These are phyloP conservation scores for Rhea pennata DNA, from an alignment of 2,113 vertebrate genomes.

Conservation along the genomic window DNA sequence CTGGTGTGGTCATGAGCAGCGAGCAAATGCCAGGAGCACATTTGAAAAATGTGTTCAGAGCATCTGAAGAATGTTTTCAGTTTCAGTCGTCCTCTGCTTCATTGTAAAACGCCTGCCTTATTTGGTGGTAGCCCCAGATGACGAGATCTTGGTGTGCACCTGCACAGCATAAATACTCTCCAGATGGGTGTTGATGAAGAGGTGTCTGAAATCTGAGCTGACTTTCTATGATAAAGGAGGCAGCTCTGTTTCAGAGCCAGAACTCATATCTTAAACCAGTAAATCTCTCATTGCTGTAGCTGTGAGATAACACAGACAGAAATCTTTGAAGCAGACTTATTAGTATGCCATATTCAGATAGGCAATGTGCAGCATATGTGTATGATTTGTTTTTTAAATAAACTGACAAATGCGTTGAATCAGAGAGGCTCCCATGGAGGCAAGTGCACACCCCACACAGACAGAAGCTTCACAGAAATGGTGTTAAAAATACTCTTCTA, in stretches of 20 bases:
- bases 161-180: not conserved
- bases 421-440: not conserved
- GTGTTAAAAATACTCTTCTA: slow-evolving; percentile 28
- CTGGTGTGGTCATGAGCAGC: not conserved
- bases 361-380: not conserved
- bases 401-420: not conserved
- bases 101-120: not conserved
- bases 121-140: not conserved
- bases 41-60: not conserved
- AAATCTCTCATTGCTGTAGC: not conserved
- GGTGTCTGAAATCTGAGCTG: not conserved
- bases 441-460: not conserved
- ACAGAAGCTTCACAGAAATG: not conserved
- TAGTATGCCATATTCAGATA: rapidly evolving
- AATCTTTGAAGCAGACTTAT: not conserved
- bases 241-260: not conserved
- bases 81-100: not conserved
- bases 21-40: not conserved
- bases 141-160: not conserved
- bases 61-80: not conserved
- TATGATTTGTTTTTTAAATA: not conserved
- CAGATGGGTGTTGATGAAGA: not conserved
- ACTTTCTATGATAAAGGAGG: not conserved
- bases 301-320: not conserved
- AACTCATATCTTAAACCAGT: not conserved